Base-by-base conservation (phyloP, 2,888 invertebrate genomes). In the Cordilura impudica region DNA sequence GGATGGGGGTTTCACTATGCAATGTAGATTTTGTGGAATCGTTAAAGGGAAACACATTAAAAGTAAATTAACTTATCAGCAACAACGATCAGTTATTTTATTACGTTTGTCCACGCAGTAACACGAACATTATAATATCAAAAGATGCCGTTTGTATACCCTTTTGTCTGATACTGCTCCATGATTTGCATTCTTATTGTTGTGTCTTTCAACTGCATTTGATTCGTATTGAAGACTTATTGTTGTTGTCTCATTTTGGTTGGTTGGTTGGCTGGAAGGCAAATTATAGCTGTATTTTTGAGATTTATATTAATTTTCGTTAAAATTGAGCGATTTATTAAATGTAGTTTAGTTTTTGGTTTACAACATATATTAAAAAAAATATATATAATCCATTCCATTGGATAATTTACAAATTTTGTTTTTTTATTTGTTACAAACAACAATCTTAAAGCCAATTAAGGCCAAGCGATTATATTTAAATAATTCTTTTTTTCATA, bases 1-100 rank as follows among this genome's bases (percentile, higher is more conserved):
- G 54, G 29, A 58, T 67, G 45, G 29, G 45, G 29, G 45, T 67
- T 19, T 26, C 5, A 10, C 16, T 71, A n/a, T n/a, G n/a, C 18
- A 10, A n/a, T 43, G 63, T 61, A 49, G 53, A 54, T 23, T 43
- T 53, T 66, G 51, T 75, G 69, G 61, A 67, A 71, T 75, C 75
- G 66, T 70, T 77, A 81, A 74, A 77, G 84, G 85, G 84, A 83
- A 87, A 86, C 89, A 88, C 88, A 89, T 89, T 89, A 89, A 89
- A 89, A 89, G 88, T 89, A 89, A 89, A 89, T 89, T 89, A 89
- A 89, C 89, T 89, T 89, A 89, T 89, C 89, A 88, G 89, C 88
- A 86, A 88, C 89, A 87, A 89, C 87, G 89, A 89, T 89, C 89
- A 87, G 89, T 89, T 89, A 89, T 89, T 89, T 89, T 89, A 89